phyloP scores from a whole-genome alignment of 2,797 vertebrate genomes.

The Bradypodion ventrale region DNA sequence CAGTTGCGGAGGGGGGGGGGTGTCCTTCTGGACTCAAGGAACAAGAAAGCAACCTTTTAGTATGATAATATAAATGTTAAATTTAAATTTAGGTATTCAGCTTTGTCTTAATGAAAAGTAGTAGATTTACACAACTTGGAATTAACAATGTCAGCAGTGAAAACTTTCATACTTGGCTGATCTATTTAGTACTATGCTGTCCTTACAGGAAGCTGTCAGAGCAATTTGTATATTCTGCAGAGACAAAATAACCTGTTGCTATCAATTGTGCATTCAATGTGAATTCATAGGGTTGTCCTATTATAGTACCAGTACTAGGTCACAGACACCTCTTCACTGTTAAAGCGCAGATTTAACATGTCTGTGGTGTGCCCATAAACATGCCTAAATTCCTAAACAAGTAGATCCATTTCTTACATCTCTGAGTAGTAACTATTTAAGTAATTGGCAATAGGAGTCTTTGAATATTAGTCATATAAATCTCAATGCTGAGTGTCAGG shows the following conservation, averaged over 20 bases:
- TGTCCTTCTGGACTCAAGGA: constrained; percentile 25
- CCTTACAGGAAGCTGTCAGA: not conserved
- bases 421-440: too few relatives aligned
- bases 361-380: not conserved
- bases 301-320: too few relatives aligned
- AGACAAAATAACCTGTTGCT: not conserved
- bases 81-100: not conserved
- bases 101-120: not conserved
- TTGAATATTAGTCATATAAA: too few relatives aligned
- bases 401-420: too few relatives aligned
- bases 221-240: not conserved
- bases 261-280: not conserved
- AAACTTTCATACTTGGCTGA: constrained; percentile 4
- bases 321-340: not conserved
- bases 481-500: too few relatives aligned
- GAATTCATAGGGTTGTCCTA: not conserved
- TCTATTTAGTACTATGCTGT: not conserved
- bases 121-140: not conserved
- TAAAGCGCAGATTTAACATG: not conserved
- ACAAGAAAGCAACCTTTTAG: constrained; percentile 7
- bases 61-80: not conserved
- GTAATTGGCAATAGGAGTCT: too few relatives aligned
- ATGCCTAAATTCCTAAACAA: too few relatives aligned
- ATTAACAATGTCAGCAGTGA: not conserved
- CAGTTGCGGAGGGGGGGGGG: not conserved